These are phyloP conservation scores for Apostichopus parvimensis DNA, from an alignment of 35 echinoderm and acorn worm genomes.

Conservation along the genomic window DNA sequence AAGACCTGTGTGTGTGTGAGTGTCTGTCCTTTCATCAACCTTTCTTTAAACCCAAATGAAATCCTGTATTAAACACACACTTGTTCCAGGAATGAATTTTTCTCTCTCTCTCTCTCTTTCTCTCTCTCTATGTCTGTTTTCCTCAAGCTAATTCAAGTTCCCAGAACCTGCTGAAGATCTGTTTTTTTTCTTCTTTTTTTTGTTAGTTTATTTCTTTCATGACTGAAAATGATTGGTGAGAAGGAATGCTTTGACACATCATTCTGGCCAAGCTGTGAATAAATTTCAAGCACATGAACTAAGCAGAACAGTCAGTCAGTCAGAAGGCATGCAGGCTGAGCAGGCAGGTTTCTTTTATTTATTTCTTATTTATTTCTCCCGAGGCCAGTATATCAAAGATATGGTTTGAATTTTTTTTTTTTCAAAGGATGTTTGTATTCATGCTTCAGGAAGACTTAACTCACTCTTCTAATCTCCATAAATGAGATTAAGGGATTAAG, in stretches of 20 bases:
- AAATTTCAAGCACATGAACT: background rate
- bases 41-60: background rate
- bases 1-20: background rate
- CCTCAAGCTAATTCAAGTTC: background rate
- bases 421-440: background rate
- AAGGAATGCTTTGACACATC: background rate
- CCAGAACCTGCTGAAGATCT: background rate
- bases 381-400: background rate
- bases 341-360: background rate
- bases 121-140: background rate
- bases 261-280: background rate
- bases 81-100: background rate
- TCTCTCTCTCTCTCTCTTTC: background rate
- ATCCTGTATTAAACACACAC: background rate
- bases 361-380: background rate
- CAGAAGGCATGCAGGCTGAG: background rate
- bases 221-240: too few relatives aligned
- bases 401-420: background rate
- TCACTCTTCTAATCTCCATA: background rate
- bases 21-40: background rate
- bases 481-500: background rate
- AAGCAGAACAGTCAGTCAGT: background rate
- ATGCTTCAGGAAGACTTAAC: background rate
- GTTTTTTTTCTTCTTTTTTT: too few relatives aligned
- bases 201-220: too few relatives aligned